These are phyloP conservation scores for Elymnias hypermnestra DNA, from an alignment of 1,140 invertebrate genomes.

Conservation along the genomic window DNA sequence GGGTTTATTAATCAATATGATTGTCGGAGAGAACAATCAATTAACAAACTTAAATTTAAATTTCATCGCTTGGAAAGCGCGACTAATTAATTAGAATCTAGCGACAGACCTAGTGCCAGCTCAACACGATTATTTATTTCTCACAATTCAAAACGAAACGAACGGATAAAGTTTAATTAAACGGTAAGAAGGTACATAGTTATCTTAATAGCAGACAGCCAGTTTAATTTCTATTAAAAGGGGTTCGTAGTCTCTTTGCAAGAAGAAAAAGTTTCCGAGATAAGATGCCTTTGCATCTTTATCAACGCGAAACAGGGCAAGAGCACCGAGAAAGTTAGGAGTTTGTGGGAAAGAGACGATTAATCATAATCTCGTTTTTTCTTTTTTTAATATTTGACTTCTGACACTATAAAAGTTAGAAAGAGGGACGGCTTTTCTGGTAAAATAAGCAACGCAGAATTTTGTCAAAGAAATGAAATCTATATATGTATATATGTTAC, in stretches of 20 bases:
- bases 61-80: no score
- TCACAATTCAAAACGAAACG: conserved; percentile 12
- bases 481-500: no score
- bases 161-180: conserved; percentile 41
- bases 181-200: conserved; percentile 38
- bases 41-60: no score
- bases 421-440: neutral
- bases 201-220: conserved; percentile 55
- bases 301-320: conserved; percentile 37
- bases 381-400: conserved; percentile 9
- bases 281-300: conserved; percentile 62
- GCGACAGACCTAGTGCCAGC: neutral
- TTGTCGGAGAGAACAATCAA: no score
- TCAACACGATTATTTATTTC: conserved; percentile 6
- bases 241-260: conserved; percentile 43
- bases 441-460: no score
- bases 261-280: conserved; percentile 66
- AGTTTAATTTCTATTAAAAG: conserved; percentile 67
- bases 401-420: conserved; percentile 1
- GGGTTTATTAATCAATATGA: no score
- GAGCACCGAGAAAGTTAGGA: conserved; percentile 30
- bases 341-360: conserved; percentile 42
- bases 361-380: conserved; percentile 35
- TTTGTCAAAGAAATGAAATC: no score
- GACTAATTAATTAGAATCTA: no score